Percentiles rank a stretch among this genome's conserved stretches.
Evolutionary conservation across 35 echinoderm and acorn worm species (phyloP).

Genomic region (Ophiothrix spiculata): DNA sequence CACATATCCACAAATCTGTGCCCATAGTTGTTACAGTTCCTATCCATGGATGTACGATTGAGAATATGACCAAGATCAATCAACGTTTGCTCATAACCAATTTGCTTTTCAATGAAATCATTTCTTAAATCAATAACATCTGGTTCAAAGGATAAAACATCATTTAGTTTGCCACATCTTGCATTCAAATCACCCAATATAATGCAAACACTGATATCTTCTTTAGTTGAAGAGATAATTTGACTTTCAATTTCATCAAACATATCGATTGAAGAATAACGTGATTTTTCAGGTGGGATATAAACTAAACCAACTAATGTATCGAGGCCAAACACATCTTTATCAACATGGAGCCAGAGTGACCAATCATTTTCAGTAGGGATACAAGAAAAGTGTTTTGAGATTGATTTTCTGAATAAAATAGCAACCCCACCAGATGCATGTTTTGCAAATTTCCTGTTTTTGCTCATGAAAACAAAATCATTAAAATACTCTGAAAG

Average conservation of each 20-base stretch:
- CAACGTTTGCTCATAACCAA: not conserved
- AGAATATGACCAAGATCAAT: not conserved
- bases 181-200: not conserved
- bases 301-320: not conserved
- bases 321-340: constrained; percentile 3
- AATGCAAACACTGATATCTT: constrained; percentile 6
- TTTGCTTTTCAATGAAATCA: not conserved
- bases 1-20: not conserved
- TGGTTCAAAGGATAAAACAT: not conserved
- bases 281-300: not conserved
- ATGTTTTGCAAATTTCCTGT: not conserved
- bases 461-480: not conserved
- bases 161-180: not conserved
- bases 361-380: constrained; percentile 7
- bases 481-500: not conserved
- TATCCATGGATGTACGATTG: not conserved
- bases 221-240: not conserved
- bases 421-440: not conserved
- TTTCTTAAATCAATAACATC: not conserved
- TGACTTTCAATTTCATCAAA: constrained; percentile 1
- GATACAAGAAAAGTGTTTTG: not conserved
- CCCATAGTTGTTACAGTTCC: not conserved
- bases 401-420: constrained; percentile 1
- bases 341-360: constrained; percentile 3
- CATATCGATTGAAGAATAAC: not conserved